phyloP scores from a whole-genome alignment of 2,888 invertebrate species.

The Tinea semifulvella region DNA sequence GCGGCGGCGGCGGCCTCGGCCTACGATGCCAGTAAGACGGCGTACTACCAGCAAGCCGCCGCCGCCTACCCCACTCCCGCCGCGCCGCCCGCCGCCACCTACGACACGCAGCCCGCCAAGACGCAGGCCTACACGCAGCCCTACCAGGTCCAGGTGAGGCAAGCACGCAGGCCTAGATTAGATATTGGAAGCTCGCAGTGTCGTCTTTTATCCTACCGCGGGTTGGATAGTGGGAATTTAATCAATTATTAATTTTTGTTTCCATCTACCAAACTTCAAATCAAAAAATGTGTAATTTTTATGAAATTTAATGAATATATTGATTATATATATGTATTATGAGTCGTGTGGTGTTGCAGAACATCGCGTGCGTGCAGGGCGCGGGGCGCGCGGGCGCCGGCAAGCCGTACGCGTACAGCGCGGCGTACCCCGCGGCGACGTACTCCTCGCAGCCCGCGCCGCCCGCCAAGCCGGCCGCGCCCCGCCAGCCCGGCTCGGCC shows the following conservation, averaged over 20 bases:
- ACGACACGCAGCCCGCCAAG: conserved; percentile 68
- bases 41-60: conserved; percentile 84
- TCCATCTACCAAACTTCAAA: too few relatives aligned
- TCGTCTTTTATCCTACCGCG: too few relatives aligned
- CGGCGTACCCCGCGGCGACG: conserved; percentile 52
- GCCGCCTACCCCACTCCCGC: conserved; percentile 72
- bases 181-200: too few relatives aligned
- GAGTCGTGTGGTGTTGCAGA: too few relatives aligned
- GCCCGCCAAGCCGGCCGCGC: conserved; percentile 28
- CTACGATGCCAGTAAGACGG: conserved; percentile 85
- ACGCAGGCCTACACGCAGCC: conserved; percentile 76
- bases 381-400: not conserved
- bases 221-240: too few relatives aligned
- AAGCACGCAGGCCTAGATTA: too few relatives aligned
- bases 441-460: conserved; percentile 29
- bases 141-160: too few relatives aligned
- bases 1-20: conserved; percentile 68
- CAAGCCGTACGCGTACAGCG: conserved; percentile 37
- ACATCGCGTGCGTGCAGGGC: conserved; percentile 1
- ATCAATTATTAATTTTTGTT: too few relatives aligned
- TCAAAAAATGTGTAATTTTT: too few relatives aligned
- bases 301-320: too few relatives aligned
- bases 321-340: too few relatives aligned
- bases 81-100: conserved; percentile 68
- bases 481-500: conserved; percentile 79